Evolutionary conservation across 2,888 invertebrate genomes (phyloP).

Genomic region (Orgyia antiqua): DNA sequence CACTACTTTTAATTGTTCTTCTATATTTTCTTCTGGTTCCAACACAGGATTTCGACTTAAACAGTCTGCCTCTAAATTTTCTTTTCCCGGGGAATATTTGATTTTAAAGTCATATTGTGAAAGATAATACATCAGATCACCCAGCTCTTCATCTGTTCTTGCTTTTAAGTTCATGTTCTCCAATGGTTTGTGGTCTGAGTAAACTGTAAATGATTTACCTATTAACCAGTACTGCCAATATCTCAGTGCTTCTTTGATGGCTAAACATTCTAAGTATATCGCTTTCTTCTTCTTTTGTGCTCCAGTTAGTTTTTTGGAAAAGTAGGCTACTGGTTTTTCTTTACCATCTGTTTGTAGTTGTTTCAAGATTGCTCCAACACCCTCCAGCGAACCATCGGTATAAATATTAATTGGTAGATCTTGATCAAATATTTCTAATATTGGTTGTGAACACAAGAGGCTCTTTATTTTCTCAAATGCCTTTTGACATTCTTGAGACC

Average conservation of each 20-base stretch:
- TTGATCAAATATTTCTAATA: conserved; percentile 12
- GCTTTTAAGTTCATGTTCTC: conserved; percentile 5
- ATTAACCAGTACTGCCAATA: conserved; percentile 22
- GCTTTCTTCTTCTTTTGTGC: no score
- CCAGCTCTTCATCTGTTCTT: conserved; percentile 5
- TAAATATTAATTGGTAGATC: conserved; percentile 8
- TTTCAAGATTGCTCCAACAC: no score
- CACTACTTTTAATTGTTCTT: no score
- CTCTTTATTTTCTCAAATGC: conserved; percentile 6
- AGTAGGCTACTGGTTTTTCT: no score
- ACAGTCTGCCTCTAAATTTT: no score
- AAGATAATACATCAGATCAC: conserved; percentile 6
- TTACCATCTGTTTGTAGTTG: no score
- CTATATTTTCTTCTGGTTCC: no score
- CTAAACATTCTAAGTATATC: no score
- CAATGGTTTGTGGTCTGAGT: conserved; percentile 16
- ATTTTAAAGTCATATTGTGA: conserved; percentile 7
- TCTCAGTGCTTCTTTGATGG: conserved; percentile 16
- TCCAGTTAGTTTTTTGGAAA: no score
- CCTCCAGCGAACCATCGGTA: no score
- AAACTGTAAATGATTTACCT: conserved; percentile 18
- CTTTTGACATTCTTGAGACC: conserved; percentile 10
- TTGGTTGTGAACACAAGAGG: conserved; percentile 11
- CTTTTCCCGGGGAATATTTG: no score
- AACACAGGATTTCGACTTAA: no score